These are phyloP conservation scores for Galemys pyrenaicus DNA, from an alignment of 2,113 vertebrate genomes.

Conservation along the genomic window DNA sequence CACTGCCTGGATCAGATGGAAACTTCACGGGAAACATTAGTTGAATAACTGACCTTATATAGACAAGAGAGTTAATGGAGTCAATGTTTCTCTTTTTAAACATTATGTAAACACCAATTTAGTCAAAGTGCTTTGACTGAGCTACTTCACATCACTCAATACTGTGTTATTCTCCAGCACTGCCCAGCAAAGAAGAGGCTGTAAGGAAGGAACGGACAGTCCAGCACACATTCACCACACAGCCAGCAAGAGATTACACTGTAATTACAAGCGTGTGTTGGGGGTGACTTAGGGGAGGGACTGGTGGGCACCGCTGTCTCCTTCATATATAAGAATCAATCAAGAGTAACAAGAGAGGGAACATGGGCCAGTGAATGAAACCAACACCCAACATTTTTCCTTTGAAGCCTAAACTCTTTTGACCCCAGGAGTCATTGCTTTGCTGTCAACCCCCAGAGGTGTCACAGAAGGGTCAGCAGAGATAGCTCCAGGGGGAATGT, in stretches of 20 bases:
- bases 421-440: not conserved
- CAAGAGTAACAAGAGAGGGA: constrained; percentile 59
- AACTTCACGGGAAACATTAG: not conserved
- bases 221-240: not conserved
- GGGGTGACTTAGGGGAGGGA: not conserved
- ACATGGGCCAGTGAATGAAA: not conserved
- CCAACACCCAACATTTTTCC: constrained; percentile 31
- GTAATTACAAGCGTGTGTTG: constrained; percentile 50
- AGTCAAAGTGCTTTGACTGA: not conserved
- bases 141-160: not conserved
- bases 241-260: not conserved
- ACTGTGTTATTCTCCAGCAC: not conserved
- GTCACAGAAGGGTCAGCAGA: not conserved
- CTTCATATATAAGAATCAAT: constrained; percentile 62
- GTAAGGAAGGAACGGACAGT: not conserved
- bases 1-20: not conserved
- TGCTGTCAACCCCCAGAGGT: not conserved
- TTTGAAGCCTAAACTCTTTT: constrained; percentile 67
- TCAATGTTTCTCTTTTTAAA: not conserved
- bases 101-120: not conserved
- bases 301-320: not conserved
- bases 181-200: not conserved
- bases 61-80: not conserved
- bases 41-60: not conserved
- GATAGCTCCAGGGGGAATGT: not conserved